phyloP scores from a whole-genome alignment of 2,888 invertebrate species.

The Drosophila ezoana region DNA sequence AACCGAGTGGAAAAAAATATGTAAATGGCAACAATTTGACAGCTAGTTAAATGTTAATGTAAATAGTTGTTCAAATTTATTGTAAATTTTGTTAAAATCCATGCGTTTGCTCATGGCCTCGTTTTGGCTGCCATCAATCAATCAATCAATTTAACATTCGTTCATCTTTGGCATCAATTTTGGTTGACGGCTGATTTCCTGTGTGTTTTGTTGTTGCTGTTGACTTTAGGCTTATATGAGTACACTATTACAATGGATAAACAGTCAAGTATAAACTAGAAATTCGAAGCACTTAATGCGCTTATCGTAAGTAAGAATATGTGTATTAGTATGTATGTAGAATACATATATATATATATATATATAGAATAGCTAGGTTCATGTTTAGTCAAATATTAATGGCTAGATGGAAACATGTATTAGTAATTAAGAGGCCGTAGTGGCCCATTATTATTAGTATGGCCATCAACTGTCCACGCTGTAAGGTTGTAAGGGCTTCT shows the following conservation, averaged over 20 bases:
- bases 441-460: slow-evolving; percentile 17
- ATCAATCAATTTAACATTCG: slow-evolving; percentile 50
- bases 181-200: slow-evolving; percentile 20
- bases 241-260: slow-evolving; percentile 50
- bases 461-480: slow-evolving; percentile 53
- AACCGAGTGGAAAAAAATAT: background rate
- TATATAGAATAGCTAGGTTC: slow-evolving; percentile 70
- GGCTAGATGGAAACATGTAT: slow-evolving; percentile 55
- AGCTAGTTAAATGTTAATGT: slow-evolving; percentile 44
- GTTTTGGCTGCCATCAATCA: slow-evolving; percentile 33
- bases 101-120: slow-evolving; percentile 9
- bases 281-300: slow-evolving; percentile 66
- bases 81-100: slow-evolving; percentile 23
- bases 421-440: slow-evolving; percentile 33
- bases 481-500: slow-evolving; percentile 39
- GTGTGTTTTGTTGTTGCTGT: slow-evolving; percentile 8
- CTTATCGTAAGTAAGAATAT: slow-evolving; percentile 56
- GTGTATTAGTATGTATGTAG: slow-evolving; percentile 18
- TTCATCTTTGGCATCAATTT: slow-evolving; percentile 68
- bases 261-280: slow-evolving; percentile 48
- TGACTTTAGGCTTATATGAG: slow-evolving; percentile 41
- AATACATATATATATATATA: slow-evolving; percentile 15
- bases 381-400: slow-evolving; percentile 74
- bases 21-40: slow-evolving; percentile 32
- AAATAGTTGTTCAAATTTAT: slow-evolving; percentile 23